Base-by-base conservation (phyloP, 2,888 invertebrate genomes). In the Drosophila quinaria region DNA sequence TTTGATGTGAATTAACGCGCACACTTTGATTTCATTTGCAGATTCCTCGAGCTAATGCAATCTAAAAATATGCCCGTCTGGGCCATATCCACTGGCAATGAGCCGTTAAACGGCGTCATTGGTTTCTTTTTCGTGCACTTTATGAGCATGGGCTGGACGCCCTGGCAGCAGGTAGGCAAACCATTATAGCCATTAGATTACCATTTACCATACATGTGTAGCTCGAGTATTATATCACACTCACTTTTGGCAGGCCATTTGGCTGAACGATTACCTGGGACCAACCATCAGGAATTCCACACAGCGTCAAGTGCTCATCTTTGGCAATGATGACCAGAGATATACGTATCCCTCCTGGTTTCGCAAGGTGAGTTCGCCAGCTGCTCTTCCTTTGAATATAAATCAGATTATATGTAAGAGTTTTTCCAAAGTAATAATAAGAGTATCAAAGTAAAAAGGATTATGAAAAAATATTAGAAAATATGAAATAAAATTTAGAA, bases 11-110 rank as follows among this genome's bases (percentile, higher is more conserved):
- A 52, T 50, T 60, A 50, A 62, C 44, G 19, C 8, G 13, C 46
- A 51, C 33, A 61, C 55, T 29, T 42, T 46, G 66, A 10, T 29
- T 42, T 46, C 64, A 10, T 25, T 50, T 74, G 62, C 74, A 91
- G 91, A 86, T 91, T 86, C 93, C 93, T 98, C 61, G 95, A 97
- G 85, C 95, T 94, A 73, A 98, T 98, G 92, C 93, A 94, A 74
- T 94, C 95, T 64, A 93, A 95, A 44, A 95, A 95, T 58, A 93
- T 95, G 70, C 92, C 94, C 35, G 95, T 96, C 82, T 98, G 98
- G 98, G 97, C 95, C 0, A 93, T 98, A 58, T 96, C 98, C 5
- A 96, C 97, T 0, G 97, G 97, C 56, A 98, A 98, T 92, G 98
- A 98, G 92, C 98, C 98, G 1, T 90, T 95, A n/a, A 95, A 96